Base-by-base conservation (phyloP, 2,888 invertebrate species). In the Ornithoptera alexandrae region DNA sequence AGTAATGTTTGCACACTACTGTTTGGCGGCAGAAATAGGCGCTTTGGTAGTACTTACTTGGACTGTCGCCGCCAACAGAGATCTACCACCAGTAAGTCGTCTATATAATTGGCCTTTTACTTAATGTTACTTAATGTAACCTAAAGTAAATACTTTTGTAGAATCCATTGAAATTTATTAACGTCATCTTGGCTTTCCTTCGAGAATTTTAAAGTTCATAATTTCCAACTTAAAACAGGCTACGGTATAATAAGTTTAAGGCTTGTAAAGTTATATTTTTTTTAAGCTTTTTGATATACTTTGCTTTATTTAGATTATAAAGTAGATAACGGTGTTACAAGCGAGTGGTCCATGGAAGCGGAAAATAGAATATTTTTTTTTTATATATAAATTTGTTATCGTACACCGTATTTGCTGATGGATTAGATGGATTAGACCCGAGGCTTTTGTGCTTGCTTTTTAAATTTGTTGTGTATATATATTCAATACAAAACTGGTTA, bases 211-310 rank as follows among this genome's bases (percentile, higher is more conserved):
- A 39, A 39, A 17, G 53, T 53, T 10, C 6, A 18, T 18, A 15
- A 53, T 18, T 18, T 53, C n/a, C 10, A n/a, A n/a, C 53, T 18
- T 53, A n/a, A 5, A 53, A 53, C 18, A 53, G 46, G 24, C 24
- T 18, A 59, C 46, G 59, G 46, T 50, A 65, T 65, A 30, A 58
- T 46, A 59, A 65, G 18, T n/a, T 53, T 53, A 18, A 53, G n/a
- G n/a, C n/a, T 53, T 17, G n/a, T 17, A 53, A 17, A 53, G 53
- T 18, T 5, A 17, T 53, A 15, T n/a, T 53, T 53, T 18, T 18
- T 18, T 12, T 30, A 5, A 30, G 30, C 30, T 30, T 30, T 30
- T 53, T 53, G 8, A n/a, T 10, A 39, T 39, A 39, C 39, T 39
- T 39, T 39, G 0, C 39, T 39, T 17, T 53, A 6, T 53, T 53